Base-by-base conservation (phyloP, 92 coral and sea anemone species). In the Phenganax subtilis region DNA sequence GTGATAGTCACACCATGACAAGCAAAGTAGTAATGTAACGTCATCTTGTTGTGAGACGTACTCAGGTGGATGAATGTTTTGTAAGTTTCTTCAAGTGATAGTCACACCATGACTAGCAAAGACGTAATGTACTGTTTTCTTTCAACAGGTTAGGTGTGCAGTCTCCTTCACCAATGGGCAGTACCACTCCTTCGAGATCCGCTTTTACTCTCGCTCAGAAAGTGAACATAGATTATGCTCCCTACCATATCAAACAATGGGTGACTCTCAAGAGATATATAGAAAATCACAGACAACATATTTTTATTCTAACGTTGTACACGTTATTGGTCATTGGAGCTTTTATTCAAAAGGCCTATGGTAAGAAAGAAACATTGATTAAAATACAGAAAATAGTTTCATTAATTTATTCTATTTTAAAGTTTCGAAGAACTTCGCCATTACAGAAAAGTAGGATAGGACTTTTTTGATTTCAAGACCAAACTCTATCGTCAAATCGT, bases 261-360 rank as follows among this genome's bases (percentile, higher is more conserved):
- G 51, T 79, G 25, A 54, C 61, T 4, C 65, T 79, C 10, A 63
- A 30, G 12, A 47, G 83, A 52, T 79, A 63, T 37, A 79, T 79
- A 3, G 83, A 63, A n/a, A 79, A 79, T 29, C 83, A 79, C 69
- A 47, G 83, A 63, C 83, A 63, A 12, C 83, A 79, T 54, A 79
- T 79, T 37, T 79, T 79, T 53, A 79, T 79, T 3, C 17, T 79
- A 14, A 61, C 83, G 17, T 51, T 79, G 6, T 79, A 63, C 27
- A 79, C 83, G 12, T 30, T 79, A n/a, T 11, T 79, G 57, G 69
- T 79, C 72, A 61, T 79, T n/a, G 83, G 74, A 63, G 31, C 69
- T 7, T 79, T 79, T 17, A 53, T 17, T 14, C 17, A 44, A 9
- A 79, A 54, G n/a, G 83, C 83, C 15, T 65, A 79, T 54, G 57